Base-by-base conservation (phyloP, 2,113 vertebrate genomes). In the Bothrops jararaca region DNA sequence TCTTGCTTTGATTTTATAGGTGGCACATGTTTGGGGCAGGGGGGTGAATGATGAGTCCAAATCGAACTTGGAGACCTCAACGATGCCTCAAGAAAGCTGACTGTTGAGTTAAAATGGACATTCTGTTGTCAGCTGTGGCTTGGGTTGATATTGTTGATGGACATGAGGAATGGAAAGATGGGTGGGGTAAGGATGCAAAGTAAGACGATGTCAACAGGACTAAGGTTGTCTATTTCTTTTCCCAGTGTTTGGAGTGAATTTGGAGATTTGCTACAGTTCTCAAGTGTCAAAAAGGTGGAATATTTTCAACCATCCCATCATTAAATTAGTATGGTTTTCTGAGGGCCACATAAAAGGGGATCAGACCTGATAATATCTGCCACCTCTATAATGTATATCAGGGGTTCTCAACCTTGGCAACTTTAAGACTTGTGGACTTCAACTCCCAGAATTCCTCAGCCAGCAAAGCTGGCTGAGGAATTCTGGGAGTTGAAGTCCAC, bases 1-100 rank as follows among this genome's bases (percentile, higher is more conserved):
- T 34, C 2, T 74, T 18, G 29, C 13, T 96, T 93, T 96, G 92
- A 90, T 93, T 92, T 90, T 86, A 58, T 60, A 54, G 26, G 0
- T 22, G 89, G 87, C 0, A 13, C 23, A n/a, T 26, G 4, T 87
- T 4, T 39, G 22, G 60, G 86, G 24, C 5, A 1, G 1, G 9
- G 29, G 39, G 20, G 34, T 24, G 10, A 24, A 34, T 2, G 50
- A 5, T 57, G 53, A 57, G 54, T n/a, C 39, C 3, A 24, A 24
- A 50, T 24, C 9, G 52, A 92, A 64, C 22, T 20, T 0, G 9
- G 34, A 13, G 9, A 74, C 20, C 57, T 9, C 6, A 26, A 80
- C n/a, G 3, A 11, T 0, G 10, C 42, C 34, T 6, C 5, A 22
- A 24, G 18, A 4, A 34, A 50, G 24, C 29, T 22, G 48, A 12